phyloP scores from a whole-genome alignment of 2,113 vertebrate species.

The Tauraco erythrolophus region DNA sequence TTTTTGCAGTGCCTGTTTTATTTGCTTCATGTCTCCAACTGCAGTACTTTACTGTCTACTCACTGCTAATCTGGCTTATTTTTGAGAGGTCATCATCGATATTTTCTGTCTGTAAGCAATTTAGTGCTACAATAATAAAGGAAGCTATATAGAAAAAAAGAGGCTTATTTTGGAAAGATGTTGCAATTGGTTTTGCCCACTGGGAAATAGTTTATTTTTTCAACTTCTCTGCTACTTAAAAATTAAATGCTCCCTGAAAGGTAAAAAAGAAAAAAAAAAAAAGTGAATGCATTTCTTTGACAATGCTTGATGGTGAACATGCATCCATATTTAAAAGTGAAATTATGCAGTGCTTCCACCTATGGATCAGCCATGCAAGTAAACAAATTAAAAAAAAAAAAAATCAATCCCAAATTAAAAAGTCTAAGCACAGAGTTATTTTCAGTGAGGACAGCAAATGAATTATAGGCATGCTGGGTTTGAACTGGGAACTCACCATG shows the following conservation, averaged over 20 bases:
- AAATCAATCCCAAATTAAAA: neutral
- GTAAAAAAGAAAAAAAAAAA: neutral
- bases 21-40: neutral
- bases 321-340: constrained; percentile 20
- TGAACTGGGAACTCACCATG: constrained; percentile 95
- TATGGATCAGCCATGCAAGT: constrained; percentile 77
- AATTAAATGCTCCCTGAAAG: constrained; percentile 10
- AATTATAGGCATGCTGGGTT: constrained; percentile 87
- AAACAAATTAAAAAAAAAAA: constrained; percentile 27
- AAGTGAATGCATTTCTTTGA: constrained; percentile 1
- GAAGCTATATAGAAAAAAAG: neutral
- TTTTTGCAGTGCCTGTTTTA: neutral
- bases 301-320: constrained; percentile 45
- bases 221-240: constrained; percentile 14
- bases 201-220: constrained; percentile 19
- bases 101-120: constrained; percentile 14
- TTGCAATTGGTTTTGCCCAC: neutral
- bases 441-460: constrained; percentile 75
- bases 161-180: neutral
- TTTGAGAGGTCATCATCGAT: neutral
- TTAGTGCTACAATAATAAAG: neutral
- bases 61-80: constrained; percentile 6
- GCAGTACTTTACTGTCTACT: neutral
- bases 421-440: constrained; percentile 43
- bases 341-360: constrained; percentile 60